Percentiles rank a stretch among this genome's conserved stretches.
Evolutionary conservation across 2,797 vertebrate species (phyloP).

Genomic region (Paedocypris micromegethes): DNA sequence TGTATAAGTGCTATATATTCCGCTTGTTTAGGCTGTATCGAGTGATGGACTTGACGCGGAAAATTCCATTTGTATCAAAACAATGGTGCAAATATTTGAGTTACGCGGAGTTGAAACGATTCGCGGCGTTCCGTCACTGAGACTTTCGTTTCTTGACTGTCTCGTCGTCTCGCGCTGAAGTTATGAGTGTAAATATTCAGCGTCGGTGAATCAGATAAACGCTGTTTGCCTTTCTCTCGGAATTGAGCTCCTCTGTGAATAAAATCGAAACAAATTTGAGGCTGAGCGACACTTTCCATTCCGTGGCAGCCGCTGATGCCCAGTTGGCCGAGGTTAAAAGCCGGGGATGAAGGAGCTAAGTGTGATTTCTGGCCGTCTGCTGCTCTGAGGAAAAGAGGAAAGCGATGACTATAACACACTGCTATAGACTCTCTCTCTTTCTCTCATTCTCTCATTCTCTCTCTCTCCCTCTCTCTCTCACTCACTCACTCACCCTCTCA

Average conservation of each 20-base stretch:
- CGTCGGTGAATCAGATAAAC: constrained; percentile 35
- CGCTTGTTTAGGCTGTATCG: too few relatives aligned
- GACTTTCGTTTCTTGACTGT: too few relatives aligned
- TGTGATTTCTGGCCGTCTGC: constrained; percentile 42
- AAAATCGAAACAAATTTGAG: constrained; percentile 50
- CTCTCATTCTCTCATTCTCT: constrained; percentile 2
- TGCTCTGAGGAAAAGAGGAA: constrained; percentile 40
- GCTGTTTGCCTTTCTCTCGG: constrained; percentile 29
- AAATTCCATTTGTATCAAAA: too few relatives aligned
- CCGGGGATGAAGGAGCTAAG: constrained; percentile 37
- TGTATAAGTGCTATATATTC: too few relatives aligned
- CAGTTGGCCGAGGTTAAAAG: constrained; percentile 51
- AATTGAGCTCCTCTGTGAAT: constrained; percentile 41
- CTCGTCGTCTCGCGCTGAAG: too few relatives aligned
- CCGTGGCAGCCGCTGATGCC: constrained; percentile 38
- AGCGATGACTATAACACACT: constrained; percentile 38
- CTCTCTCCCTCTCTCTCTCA: constrained; percentile 45
- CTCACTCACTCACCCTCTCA: too few relatives aligned
- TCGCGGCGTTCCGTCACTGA: too few relatives aligned
- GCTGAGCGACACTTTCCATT: constrained; percentile 38
- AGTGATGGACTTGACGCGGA: too few relatives aligned
- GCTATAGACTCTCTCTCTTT: constrained; percentile 19
- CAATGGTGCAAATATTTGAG: too few relatives aligned
- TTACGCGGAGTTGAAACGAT: too few relatives aligned
- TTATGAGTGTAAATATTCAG: constrained; percentile 26